Percentiles rank a stretch among this genome's conserved stretches.
These are phyloP conservation scores for Aspidiotus rigidus DNA, from an alignment of 2,888 invertebrate species.

Conservation along the genomic window DNA sequence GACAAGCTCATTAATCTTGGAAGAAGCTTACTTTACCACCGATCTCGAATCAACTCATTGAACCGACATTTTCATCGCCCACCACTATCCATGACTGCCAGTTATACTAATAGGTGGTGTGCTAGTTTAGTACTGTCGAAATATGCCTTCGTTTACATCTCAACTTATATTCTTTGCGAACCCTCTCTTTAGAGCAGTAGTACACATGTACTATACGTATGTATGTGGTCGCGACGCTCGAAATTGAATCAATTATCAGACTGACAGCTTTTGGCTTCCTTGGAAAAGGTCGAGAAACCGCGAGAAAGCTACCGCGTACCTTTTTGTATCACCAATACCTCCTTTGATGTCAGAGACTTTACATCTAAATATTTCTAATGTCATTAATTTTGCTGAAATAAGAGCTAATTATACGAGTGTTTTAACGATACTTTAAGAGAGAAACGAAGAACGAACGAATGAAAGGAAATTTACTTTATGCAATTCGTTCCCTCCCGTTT, in stretches of 20 bases:
- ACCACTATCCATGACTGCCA: too few species aligned
- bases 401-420: neutral
- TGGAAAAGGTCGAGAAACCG: neutral
- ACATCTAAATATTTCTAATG: neutral
- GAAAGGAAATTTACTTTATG: neutral
- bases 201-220: neutral
- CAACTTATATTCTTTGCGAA: too few species aligned
- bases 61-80: neutral
- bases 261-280: neutral
- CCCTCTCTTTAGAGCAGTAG: neutral
- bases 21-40: neutral
- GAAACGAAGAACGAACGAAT: neutral
- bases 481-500: too few species aligned
- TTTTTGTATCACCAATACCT: neutral
- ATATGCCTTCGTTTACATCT: too few species aligned
- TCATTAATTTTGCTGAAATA: conserved; percentile 1
- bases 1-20: conserved; percentile 1
- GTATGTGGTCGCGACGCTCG: neutral
- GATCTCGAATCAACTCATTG: conserved; percentile 4
- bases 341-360: neutral
- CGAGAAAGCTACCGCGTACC: neutral
- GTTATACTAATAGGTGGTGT: too few species aligned
- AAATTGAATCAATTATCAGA: conserved; percentile 4
- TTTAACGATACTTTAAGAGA: neutral
- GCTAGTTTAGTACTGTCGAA: too few species aligned